phyloP scores from a whole-genome alignment of 2,888 invertebrate species.

The Thereva nobilitata region DNA sequence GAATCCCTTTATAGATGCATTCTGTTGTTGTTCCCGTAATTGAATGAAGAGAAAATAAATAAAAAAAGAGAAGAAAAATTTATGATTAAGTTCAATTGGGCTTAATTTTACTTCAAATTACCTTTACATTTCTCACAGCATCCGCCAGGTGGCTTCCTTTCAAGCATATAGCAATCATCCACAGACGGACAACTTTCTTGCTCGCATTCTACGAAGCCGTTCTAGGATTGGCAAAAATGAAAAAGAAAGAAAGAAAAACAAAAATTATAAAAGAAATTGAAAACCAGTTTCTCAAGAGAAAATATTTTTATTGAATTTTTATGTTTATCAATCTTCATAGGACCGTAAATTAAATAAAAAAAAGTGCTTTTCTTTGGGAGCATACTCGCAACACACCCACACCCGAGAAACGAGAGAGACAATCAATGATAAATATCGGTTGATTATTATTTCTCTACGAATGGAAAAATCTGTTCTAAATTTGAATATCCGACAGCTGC shows the following conservation, averaged over 20 bases:
- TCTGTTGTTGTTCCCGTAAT: constrained; percentile 59
- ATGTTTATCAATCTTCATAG: too few relatives aligned
- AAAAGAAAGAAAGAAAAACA: constrained; percentile 54
- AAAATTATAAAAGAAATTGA: background rate
- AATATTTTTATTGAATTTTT: too few relatives aligned
- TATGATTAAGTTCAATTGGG: constrained; percentile 27
- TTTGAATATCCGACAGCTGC: constrained; percentile 29
- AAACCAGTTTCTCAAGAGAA: constrained; percentile 3
- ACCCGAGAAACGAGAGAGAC: too few relatives aligned
- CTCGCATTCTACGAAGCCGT: constrained; percentile 84
- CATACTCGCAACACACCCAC: too few relatives aligned
- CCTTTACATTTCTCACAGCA: constrained; percentile 86
- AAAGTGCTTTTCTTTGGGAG: too few relatives aligned
- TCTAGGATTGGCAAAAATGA: constrained; percentile 59
- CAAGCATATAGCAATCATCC: constrained; percentile 79
- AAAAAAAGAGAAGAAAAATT: constrained; percentile 1
- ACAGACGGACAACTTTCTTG: constrained; percentile 78
- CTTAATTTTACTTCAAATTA: constrained; percentile 49
- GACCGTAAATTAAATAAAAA: too few relatives aligned
- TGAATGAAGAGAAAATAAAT: background rate
- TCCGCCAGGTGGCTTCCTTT: constrained; percentile 69
- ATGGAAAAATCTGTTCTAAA: constrained; percentile 16
- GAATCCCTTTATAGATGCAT: constrained; percentile 75
- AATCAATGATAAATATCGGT: too few relatives aligned
- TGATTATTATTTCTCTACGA: too few relatives aligned